Evolutionary conservation across 35 echinoderm and acorn worm species (phyloP), one percentile per base, ranked within the genome.

Genomic region (Stichopus chloronotus): DNA sequence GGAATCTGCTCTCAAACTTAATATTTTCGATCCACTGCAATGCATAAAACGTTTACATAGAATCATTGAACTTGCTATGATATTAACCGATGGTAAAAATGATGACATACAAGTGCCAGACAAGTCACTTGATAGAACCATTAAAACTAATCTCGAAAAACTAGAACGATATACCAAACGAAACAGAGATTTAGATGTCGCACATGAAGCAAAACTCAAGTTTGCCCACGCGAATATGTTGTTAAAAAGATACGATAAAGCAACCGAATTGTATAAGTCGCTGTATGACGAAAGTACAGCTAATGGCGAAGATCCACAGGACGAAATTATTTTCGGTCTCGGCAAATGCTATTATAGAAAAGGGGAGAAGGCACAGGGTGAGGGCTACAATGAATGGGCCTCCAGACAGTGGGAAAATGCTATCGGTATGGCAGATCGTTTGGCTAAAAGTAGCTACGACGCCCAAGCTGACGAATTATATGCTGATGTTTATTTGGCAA

Each of bases 401-500:
- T 13, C 1, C 7, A 55, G 5, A 81, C 9, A 10, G 6, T 16
- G 13, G 25, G 13, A 8, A 81, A 81, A 13, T 13, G 17, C 25
- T 16, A 5, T 55, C 9, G 5, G 9, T 1, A 4, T 81, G 8
- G 55, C 55, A 19, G 84, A 5, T 10, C 2, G 16, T 3, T 79
- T 79, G 77, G 25, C 1, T 8, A 30, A 7, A 7, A 43, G 14
- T 72, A 7, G 17, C 22, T 16, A 72, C 17, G 13, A 72, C 0
- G 22, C 6, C 17, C 69, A 1, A n/a, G 6, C 78, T 30, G 1
- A 81, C 17, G 78, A 81, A 55, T 52, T 81, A 24, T 81, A 81
- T 52, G 78, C 78, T 4, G 78, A 81, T 81, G 78, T 55, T 81
- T 22, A 81, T 55, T 81, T 81, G 53, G 53, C 25, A 3, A 81